Base-by-base conservation (phyloP, 2,797 vertebrate species). In the Sarcophilus harrisii region DNA sequence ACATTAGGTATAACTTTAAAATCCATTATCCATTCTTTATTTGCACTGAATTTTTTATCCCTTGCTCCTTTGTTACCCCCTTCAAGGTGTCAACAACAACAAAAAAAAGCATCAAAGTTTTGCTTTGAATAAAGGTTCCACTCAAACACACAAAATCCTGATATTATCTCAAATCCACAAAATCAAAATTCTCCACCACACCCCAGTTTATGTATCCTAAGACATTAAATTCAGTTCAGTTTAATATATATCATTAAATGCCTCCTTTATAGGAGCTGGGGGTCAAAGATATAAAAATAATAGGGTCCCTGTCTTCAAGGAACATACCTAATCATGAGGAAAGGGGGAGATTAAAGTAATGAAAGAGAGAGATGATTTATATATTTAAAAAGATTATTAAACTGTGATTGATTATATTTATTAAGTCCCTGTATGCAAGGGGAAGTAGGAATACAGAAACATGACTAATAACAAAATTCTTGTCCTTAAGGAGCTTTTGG, bases 81-180 rank as follows among this genome's bases (percentile, higher is more conserved):
- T 55, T 55, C 54, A 55, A 55, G 54, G 54, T 55, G 54, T 55
- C 54, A 55, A 55, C 54, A 55, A 55, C 54, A 55, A 54, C 52
- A 93, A 45, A 97, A 94, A 87, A 97, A 93, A 92, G 12, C 27
- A 92, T 95, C 29, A 92, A 92, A 97, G 90, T 45, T 95, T 30
- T 81, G 27, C 73, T 55, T 94, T 94, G 59, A 97, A 91, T 28
- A 81, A 57, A 92, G 93, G 57, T 30, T 94, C 38, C 14, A 92
- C 38, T 94, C 96, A 95, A 90, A 96, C 45, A 12, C 94, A 91
- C 90, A 13, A 3, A 73, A 14, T n/a, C 21, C 38, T 1, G 0
- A 28, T 28, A 87, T 94, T 93, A 95, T 89, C 38, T 30, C 90
- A 38, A 97, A 94, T 60, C 92, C 27, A 95, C 49, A 92, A 97